Percentiles rank a stretch among this genome's conserved stretches.
phyloP scores from a whole-genome alignment of 1,140 invertebrate genomes.

The Olivierus martensii region DNA sequence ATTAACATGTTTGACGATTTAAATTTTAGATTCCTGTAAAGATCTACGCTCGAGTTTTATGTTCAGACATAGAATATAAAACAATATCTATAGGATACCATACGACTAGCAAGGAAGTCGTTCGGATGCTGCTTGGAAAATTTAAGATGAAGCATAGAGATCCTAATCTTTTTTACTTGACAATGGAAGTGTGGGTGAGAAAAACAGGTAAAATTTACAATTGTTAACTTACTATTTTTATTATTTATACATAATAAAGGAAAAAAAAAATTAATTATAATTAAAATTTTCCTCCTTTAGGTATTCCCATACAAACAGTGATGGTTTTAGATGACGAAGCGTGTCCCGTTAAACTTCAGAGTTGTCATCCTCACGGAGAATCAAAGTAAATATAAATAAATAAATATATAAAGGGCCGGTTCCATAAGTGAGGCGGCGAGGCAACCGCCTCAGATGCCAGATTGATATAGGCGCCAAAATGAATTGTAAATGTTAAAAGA shows the following conservation, averaged over 20 bases:
- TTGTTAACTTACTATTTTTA: neutral
- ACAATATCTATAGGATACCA: conserved; percentile 71
- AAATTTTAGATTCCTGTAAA: conserved; percentile 67
- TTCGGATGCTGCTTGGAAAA: conserved; percentile 67
- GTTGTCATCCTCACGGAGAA: conserved; percentile 79
- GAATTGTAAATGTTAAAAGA: no score
- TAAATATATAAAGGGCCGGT: no score
- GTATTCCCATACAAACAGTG: conserved; percentile 51
- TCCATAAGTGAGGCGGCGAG: no score
- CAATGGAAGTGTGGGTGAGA: conserved; percentile 77
- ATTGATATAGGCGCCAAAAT: no score
- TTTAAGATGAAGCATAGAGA: conserved; percentile 82
- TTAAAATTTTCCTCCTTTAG: conserved; percentile 26
- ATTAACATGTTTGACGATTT: neutral
- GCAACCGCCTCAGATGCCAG: no score
- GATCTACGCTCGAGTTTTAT: conserved; percentile 71
- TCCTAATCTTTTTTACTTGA: conserved; percentile 79
- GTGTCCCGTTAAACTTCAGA: conserved; percentile 69
- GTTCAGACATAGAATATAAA: conserved; percentile 86
- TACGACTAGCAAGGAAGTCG: conserved; percentile 71
- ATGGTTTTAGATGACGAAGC: conserved; percentile 75
- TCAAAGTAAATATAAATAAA: conserved; percentile 58
- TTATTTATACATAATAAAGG: neutral
- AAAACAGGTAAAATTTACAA: conserved; percentile 24
- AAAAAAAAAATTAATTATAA: neutral